Conservation (phyloP, 1,140 invertebrate genomes). For the Drosophila kepulauana region DNA sequence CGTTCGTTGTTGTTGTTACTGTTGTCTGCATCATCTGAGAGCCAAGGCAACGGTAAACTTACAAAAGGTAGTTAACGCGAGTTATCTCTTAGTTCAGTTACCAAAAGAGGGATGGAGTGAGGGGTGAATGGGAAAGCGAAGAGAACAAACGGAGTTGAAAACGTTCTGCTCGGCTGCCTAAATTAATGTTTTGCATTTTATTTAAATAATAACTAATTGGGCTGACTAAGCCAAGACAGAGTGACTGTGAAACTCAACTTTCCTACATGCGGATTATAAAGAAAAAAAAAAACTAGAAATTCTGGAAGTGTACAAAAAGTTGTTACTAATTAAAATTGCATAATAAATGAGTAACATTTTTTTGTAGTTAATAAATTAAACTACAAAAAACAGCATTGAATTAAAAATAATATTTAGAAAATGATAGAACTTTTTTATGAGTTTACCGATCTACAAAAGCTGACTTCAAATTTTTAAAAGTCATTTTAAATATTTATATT, state of each 20-base stretch:
- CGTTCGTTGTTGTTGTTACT: slow-evolving; percentile 32
- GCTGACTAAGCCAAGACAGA: slow-evolving; percentile 15
- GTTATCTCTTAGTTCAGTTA: slow-evolving; percentile 41
- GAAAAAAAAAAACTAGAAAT: not conserved
- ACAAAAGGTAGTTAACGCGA: slow-evolving; percentile 67
- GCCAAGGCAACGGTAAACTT: slow-evolving; percentile 68
- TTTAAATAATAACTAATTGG: slow-evolving; percentile 78
- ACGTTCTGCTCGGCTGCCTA: slow-evolving; percentile 70
- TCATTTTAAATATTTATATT: too few species aligned
- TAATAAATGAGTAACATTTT: not conserved
- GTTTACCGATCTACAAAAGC: too few species aligned
- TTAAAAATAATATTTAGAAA: too few species aligned
- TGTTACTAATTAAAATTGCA: not conserved
- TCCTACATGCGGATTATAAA: not conserved
- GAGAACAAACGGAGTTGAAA: slow-evolving; percentile 21
- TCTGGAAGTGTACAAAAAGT: not conserved
- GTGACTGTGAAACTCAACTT: slow-evolving; percentile 4
- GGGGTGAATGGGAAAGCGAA: not conserved
- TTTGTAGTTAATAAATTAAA: not conserved
- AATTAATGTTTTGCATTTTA: slow-evolving; percentile 73
- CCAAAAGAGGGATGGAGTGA: not conserved
- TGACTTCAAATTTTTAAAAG: too few species aligned
- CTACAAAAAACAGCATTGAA: too few species aligned
- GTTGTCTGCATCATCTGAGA: slow-evolving; percentile 62
- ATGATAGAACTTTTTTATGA: too few species aligned